These are phyloP conservation scores for Hemibagrus guttatus DNA, from an alignment of 2,797 vertebrate genomes.

Conservation along the genomic window DNA sequence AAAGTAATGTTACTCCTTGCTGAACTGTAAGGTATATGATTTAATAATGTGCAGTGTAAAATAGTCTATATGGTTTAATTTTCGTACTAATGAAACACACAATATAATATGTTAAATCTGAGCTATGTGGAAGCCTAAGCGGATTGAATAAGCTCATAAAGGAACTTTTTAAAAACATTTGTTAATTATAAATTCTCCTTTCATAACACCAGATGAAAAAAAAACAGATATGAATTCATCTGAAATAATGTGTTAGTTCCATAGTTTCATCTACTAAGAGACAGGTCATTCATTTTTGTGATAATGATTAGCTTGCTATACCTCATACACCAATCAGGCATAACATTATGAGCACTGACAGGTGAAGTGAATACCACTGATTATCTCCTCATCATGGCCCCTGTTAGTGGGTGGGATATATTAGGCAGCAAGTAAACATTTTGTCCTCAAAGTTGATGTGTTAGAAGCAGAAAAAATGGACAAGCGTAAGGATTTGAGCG, in stretches of 20 bases:
- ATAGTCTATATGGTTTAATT: background rate
- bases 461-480: too few species aligned
- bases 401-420: too few species aligned
- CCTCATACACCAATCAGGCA: too few species aligned
- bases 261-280: too few species aligned
- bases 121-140: background rate
- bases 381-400: too few species aligned
- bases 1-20: background rate
- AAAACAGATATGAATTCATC: background rate
- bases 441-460: too few species aligned
- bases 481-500: too few species aligned
- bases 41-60: background rate
- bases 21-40: background rate
- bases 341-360: too few species aligned
- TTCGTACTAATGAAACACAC: background rate
- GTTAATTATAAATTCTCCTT: background rate
- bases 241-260: background rate
- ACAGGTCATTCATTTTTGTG: background rate
- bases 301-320: background rate
- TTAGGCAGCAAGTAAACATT: too few species aligned
- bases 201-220: background rate
- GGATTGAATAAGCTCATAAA: background rate
- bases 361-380: too few species aligned
- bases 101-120: background rate
- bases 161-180: background rate